Base-by-base conservation (phyloP, 2,888 invertebrate genomes). In the Drosophila macrothrix region DNA sequence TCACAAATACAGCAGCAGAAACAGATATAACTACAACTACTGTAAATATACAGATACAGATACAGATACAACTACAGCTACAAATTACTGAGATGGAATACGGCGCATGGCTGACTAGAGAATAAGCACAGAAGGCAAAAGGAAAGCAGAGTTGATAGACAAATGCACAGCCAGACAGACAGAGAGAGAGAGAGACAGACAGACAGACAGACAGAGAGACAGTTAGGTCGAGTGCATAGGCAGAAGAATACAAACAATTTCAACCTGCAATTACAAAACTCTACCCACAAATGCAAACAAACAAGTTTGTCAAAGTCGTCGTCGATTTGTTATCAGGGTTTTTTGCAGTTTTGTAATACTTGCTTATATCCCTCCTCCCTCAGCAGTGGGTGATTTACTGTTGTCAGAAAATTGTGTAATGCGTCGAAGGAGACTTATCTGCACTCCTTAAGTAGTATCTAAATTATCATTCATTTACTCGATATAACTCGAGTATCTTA, bases 251-350 rank as follows among this genome's bases (percentile, higher is more conserved):
- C 76, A 73, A 59, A 65, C 56, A 69, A 83, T 74, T 67, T 72
- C 66, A 78, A 70, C 82, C 75, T 59, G 73, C 82, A 86, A 86
- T 84, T 84, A 80, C 73, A 78, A 75, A 67, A 72, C 41, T 72
- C 68, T 72, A 14, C 46, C 22, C 46, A 55, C 41, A 65, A 67
- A 62, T 66, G 53, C 25, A 52, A 50, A 66, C 12, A 58, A 60
- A 72, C 70, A 70, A 59, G 39, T 74, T 83, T 73, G 67, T 76
- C 79, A 87, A 83, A 87, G 79, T 84, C 73, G 43, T 65, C 22
- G 59, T 69, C 73, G 70, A 81, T 72, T 77, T 73, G 81, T 70
- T 76, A 76, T 73, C 76, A 53, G 16, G 70, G 59, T 43, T 58
- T 16, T 16, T 58, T 46, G 12, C 59, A 49, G 37, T 78, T 78